phyloP scores from a whole-genome alignment of 2,797 vertebrate genomes.

The Cuculus canorus region DNA sequence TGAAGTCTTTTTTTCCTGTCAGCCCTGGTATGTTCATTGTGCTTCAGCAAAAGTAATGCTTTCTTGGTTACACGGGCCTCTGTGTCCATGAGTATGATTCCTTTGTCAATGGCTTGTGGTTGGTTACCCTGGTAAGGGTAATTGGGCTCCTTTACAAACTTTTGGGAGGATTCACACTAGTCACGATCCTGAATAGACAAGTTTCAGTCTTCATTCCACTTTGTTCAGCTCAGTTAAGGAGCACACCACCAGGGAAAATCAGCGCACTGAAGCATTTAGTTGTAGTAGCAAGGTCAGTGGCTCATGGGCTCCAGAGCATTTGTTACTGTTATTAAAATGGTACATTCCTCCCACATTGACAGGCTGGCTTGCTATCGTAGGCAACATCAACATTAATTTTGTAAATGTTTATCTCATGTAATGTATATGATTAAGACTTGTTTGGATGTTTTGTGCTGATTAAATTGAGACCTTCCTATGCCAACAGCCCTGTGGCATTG shows the following conservation, averaged over 20 bases:
- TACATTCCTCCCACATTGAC: not conserved
- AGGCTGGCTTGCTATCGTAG: conserved; percentile 9
- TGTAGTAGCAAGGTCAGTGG: not conserved
- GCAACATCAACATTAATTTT: conserved; percentile 55
- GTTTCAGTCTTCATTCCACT: not conserved
- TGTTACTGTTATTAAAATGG: conserved; percentile 12
- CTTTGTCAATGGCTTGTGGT: not conserved
- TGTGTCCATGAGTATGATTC: not conserved
- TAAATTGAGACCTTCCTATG: conserved; percentile 45
- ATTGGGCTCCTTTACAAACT: not conserved
- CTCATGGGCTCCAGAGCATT: not conserved
- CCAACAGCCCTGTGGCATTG: conserved; percentile 17
- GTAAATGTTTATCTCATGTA: conserved; percentile 59
- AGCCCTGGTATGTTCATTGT: not conserved
- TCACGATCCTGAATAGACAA: not conserved
- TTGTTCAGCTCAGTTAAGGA: not conserved
- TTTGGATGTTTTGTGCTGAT: conserved; percentile 50
- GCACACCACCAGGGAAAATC: not conserved
- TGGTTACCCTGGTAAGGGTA: not conserved
- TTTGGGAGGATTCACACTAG: not conserved
- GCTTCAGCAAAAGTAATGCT: not conserved
- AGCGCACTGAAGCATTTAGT: not conserved
- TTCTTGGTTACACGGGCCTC: not conserved
- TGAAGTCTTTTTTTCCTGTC: not conserved
- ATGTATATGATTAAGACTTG: conserved; percentile 50